Evolutionary conservation across 2,113 vertebrate species (phyloP), one percentile per base, ranked within the genome.

Genomic region (Pyrgilauda ruficollis): DNA sequence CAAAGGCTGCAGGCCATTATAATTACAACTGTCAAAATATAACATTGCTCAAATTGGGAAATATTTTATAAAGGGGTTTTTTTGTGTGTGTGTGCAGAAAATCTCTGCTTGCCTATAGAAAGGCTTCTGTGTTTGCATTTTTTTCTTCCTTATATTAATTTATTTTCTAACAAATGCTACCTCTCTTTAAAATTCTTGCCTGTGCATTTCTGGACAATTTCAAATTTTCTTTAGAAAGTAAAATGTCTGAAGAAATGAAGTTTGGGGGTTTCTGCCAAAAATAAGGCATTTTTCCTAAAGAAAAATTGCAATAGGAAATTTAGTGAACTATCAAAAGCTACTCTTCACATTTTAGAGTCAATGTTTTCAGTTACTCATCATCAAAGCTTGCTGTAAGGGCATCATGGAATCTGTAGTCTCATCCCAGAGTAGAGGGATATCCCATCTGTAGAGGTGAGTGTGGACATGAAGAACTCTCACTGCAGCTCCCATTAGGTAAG

Each of bases 1-100:
- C 97, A 97, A 94, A 97, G 96, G 96, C 96, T 87, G 76, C 95
- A 97, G 95, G 84, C 97, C 79, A 79, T 30, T 94, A 92, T 93
- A 96, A 97, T 98, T 96, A 96, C 66, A 89, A 94, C 69, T 94
- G 93, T 89, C 91, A 94, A 95, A 95, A 92, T 84, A 96, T 12
- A 92, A 50, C 73, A 59, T 94, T 63, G 64, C 47, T 94, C 55
- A 87, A 73, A 87, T 74, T 77, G 68, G 64, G 43, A 91, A 89
- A 84, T 89, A 89, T 80, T 89, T 90, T 73, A 76, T 79, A 72
- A 90, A 64, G 53, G 67, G 4, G 1, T 1, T 15, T 41, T 56
- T 31, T 3, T 55, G 43, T 41, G 10, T 70, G 21, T 55, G 35
- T 35, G 9, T 68, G 24, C 41, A 83, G 63, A 94, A 93, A 87